Evolutionary conservation across 2,797 vertebrate genomes (phyloP).

Genomic region (Anas georgica): DNA sequence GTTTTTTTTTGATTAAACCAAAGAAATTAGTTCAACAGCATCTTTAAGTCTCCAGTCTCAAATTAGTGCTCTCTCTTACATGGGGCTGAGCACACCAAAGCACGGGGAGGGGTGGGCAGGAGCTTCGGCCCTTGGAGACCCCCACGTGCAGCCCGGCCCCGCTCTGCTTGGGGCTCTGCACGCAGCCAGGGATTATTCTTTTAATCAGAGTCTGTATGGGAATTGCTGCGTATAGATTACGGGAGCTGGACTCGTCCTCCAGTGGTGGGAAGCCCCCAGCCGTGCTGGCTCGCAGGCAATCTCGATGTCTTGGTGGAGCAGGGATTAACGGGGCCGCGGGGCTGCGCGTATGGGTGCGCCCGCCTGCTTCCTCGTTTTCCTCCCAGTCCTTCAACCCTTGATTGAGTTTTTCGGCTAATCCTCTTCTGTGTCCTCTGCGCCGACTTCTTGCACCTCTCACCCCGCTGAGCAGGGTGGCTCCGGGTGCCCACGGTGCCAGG

Average conservation of each 20-base stretch:
- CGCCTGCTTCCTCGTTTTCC: neutral
- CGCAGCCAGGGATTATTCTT: neutral
- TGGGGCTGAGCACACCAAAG: neutral
- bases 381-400: neutral
- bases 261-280: neutral
- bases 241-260: fast-evolving
- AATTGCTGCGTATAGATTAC: neutral
- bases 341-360: fast-evolving
- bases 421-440: neutral
- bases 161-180: neutral
- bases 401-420: neutral
- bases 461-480: neutral
- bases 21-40: constrained; percentile 25
- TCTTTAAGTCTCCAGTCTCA: neutral
- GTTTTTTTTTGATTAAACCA: constrained; percentile 36
- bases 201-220: constrained; percentile 37
- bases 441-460: neutral
- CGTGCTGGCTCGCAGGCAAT: neutral
- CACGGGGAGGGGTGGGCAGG: fast-evolving
- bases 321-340: neutral
- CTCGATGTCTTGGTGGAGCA: fast-evolving
- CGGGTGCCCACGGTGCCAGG: fast-evolving
- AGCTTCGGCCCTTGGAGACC: neutral
- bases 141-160: fast-evolving
- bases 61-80: neutral